Evolutionary conservation across 2,888 invertebrate genomes (phyloP), one percentile per base, ranked within the genome.

Genomic region (Phaedon cochleariae): DNA sequence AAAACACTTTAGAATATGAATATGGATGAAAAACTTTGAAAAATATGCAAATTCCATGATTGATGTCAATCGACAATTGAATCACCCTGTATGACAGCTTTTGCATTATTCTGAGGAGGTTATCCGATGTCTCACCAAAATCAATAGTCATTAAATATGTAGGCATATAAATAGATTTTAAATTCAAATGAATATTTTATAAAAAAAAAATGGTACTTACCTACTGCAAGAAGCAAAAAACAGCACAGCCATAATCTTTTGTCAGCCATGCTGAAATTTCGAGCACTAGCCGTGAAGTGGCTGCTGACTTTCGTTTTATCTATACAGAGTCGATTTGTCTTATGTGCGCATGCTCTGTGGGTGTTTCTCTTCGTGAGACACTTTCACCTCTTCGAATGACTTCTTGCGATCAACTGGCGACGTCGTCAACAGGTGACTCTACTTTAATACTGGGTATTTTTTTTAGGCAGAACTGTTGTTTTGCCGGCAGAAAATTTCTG

Each of bases 231-330:
- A 60, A 84, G 74, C 69, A 76, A 69, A 62, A 84, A 81, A 81
- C 80, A 81, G 80, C 83, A 84, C 83, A 84, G 81, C 84, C 84
- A 84, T 78, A 84, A 73, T 72, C 76, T 79, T 77, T 81, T 82
- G 78, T 75, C 76, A 79, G 81, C 83, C 84, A 84, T 84, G 81
- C 80, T 81, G 76, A 76, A 72, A 76, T 75, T 76, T 80, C 79
- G 76, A 80, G 79, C 82, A 83, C 83, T 83, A 82, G 79, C 81
- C 78, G 82, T 84, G 83, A 82, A 83, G 82, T 83, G 83, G 79
- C 62, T 73, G 74, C 75, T 69, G 78, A 75, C 76, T 77, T 77
- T 79, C 79, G 84, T 82, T 84, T 82, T 84, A 84, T 84, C 84
- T 85, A 84, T 85, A 85, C 76, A 41, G 72, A 75, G 76, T 68